These are phyloP conservation scores for Trichomalopsis sarcophagae DNA, from an alignment of 1,140 invertebrate genomes.

Conservation along the genomic window DNA sequence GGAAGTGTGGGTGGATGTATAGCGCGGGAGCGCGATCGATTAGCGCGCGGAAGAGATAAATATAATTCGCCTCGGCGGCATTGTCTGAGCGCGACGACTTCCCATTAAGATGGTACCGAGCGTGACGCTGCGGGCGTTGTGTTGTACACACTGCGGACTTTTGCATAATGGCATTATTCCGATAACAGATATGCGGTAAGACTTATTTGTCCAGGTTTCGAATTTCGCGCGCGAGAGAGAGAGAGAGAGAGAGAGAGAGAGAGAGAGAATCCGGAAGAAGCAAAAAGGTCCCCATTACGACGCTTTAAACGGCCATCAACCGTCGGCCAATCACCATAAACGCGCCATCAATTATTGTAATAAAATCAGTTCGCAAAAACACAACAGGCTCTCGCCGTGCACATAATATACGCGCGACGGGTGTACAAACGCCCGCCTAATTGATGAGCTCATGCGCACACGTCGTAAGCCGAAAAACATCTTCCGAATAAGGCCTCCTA, in stretches of 20 bases:
- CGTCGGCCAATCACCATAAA: not conserved
- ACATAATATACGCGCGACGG: too few relatives aligned
- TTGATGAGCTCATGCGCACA: not conserved
- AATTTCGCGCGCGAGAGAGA: too few relatives aligned
- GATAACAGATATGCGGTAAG: not conserved
- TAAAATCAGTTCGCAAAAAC: not conserved
- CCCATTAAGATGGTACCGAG: slow-evolving; percentile 1
- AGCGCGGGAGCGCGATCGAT: slow-evolving; percentile 12
- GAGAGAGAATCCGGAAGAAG: not conserved
- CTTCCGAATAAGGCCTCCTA: not conserved
- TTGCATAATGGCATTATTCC: not conserved
- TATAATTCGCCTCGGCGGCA: slow-evolving; percentile 26
- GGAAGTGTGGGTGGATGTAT: not conserved
- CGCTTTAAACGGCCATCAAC: not conserved
- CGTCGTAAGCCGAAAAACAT: too few relatives aligned
- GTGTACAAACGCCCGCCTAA: not conserved
- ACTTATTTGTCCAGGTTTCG: not conserved
- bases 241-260: not conserved
- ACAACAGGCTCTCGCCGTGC: not conserved
- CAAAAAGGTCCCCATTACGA: not conserved
- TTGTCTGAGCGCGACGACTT: slow-evolving; percentile 29
- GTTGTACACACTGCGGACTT: not conserved
- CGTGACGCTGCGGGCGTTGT: not conserved
- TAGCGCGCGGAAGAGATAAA: slow-evolving; percentile 38
- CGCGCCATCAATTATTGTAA: not conserved